A percentile compares a stretch with the other conserved stretches of the same genome.
phyloP scores from a whole-genome alignment of 1,140 invertebrate species.

The Calephelis virginiensis region DNA sequence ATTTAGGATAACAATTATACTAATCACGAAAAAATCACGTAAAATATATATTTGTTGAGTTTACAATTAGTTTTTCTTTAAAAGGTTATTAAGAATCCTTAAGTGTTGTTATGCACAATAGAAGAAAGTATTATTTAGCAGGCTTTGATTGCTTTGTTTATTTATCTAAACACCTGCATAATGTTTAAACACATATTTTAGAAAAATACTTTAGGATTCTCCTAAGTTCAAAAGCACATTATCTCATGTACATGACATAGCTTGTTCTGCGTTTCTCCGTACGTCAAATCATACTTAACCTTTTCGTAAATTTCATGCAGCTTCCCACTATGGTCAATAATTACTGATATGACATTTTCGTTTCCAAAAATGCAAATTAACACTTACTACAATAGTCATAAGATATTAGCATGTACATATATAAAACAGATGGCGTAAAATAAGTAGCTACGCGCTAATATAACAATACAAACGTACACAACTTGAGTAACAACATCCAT shows the following conservation, averaged over 20 bases:
- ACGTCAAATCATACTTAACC: slow-evolving; percentile 8
- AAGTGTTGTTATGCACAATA: too few relatives aligned
- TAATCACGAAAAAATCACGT: too few relatives aligned
- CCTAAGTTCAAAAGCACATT: slow-evolving; percentile 6
- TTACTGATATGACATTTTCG: slow-evolving; percentile 10
- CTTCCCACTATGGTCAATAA: background rate
- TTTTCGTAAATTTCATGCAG: slow-evolving; percentile 4
- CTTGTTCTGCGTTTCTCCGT: background rate
- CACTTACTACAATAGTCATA: slow-evolving; percentile 11
- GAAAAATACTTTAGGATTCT: background rate
- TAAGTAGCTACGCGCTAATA: slow-evolving; percentile 37
- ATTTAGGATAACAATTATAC: too few relatives aligned
- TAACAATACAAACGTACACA: slow-evolving; percentile 51
- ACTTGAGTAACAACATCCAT: slow-evolving; percentile 30
- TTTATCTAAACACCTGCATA: too few relatives aligned
- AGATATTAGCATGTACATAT: slow-evolving; percentile 16
- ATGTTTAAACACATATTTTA: too few relatives aligned
- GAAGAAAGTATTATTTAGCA: too few relatives aligned
- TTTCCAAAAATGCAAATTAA: slow-evolving; percentile 9
- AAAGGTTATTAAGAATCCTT: too few relatives aligned
- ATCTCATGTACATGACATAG: background rate
- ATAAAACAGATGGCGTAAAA: slow-evolving; percentile 2
- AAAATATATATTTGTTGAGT: too few relatives aligned
- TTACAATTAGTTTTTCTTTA: too few relatives aligned
- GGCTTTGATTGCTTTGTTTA: too few relatives aligned